Base-by-base conservation (phyloP, 2,113 vertebrate species). In the Hippopotamus amphibius region DNA sequence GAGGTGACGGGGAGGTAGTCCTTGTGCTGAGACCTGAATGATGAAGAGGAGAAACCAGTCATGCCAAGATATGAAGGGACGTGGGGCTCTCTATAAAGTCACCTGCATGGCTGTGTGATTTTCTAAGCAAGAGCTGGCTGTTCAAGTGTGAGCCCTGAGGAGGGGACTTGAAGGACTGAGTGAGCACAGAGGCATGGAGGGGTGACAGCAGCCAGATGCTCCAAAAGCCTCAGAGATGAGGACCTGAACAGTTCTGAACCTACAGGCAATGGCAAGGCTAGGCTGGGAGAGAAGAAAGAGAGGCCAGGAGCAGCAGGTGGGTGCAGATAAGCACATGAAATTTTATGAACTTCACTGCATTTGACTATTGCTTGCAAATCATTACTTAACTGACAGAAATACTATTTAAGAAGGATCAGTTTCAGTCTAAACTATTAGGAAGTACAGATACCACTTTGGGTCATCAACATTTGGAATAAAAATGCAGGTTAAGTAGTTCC, bases 11-110 rank as follows among this genome's bases (percentile, higher is more conserved):
- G 48, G 33, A 46, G 6, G 43, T 5, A n/a, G 28, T 68, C 69
- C n/a, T 69, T 88, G 24, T 53, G 6, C 26, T 91, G 22, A 87
- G n/a, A 65, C 19, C 57, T 50, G 41, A 80, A 74, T 80, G 7
- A 50, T 21, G 26, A 61, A 0, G 41, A 68, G 26, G 37, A 80
- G 5, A 72, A 88, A 7, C 16, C 37, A 79, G n/a, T 53, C 43
- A 81, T 1, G 33, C 6, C 15, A 68, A 88, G 33, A 66, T 24
- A 48, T 74, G 17, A 30, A 88, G 17, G 41, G 82, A 46, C 7
- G 12, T 22, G n/a, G 79, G 77, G 68, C 41, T 93, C 92, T 89
- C 65, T 86, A 13, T 86, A 61, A n/a, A 57, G n/a, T 69, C 43
- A 85, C 28, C 30, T 19, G 46, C 50, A 57, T 14, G 57, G 21